Conservation (phyloP, 2,113 vertebrate species). For the Amphilophus citrinellus region DNA sequence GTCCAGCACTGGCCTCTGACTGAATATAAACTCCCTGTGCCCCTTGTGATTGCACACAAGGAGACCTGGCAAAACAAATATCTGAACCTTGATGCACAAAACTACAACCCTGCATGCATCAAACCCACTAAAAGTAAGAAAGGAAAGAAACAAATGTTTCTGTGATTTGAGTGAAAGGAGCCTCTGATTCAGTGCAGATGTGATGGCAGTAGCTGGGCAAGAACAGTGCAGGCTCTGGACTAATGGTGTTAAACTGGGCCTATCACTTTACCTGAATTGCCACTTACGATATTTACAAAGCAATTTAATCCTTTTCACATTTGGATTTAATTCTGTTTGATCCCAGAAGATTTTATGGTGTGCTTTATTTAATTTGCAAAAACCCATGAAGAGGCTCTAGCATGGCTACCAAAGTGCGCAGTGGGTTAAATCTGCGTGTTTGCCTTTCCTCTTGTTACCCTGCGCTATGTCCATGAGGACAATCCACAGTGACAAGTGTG, state of each 20-base stretch:
- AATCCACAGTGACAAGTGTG: slow-evolving; percentile 61
- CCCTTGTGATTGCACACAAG: neutral
- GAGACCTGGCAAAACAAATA: slow-evolving; percentile 26
- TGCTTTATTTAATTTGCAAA: neutral
- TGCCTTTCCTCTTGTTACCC: slow-evolving; percentile 12
- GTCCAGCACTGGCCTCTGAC: slow-evolving; percentile 33
- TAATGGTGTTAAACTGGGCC: neutral
- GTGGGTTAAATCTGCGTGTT: slow-evolving; percentile 13
- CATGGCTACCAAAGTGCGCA: slow-evolving; percentile 14
- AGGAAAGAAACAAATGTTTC: neutral
- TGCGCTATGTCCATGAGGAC: slow-evolving; percentile 33
- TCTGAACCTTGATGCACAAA: slow-evolving; percentile 26
- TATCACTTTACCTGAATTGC: slow-evolving; percentile 2
- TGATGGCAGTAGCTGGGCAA: neutral
- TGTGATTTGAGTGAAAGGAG: slow-evolving; percentile 12
- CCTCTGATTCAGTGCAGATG: slow-evolving; percentile 45
- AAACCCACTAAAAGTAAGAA: neutral
- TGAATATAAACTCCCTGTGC: slow-evolving; percentile 17
- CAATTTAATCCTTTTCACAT: slow-evolving; percentile 4
- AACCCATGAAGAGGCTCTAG: neutral
- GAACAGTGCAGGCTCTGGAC: neutral
- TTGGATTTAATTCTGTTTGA: neutral
- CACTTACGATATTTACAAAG: neutral
- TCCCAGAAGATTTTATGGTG: neutral
- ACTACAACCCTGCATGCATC: neutral